Percentiles rank a stretch among this genome's conserved stretches.
phyloP scores from a whole-genome alignment of 2,888 invertebrate genomes.

The Serrognathus titanus region DNA sequence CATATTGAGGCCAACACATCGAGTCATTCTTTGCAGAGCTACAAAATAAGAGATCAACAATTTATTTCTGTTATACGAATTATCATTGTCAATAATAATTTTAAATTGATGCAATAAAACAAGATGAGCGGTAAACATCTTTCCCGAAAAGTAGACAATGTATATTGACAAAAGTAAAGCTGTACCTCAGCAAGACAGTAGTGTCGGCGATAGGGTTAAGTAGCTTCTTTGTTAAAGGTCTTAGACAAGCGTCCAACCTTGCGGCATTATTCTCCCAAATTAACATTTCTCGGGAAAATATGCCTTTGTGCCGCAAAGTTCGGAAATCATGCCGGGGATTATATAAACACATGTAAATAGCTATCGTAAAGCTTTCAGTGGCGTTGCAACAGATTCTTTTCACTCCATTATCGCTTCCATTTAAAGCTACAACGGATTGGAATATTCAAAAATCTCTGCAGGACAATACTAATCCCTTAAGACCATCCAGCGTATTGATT shows the following conservation, averaged over 20 bases:
- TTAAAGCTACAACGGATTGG: too few species aligned
- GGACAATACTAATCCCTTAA: too few species aligned
- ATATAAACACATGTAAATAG: slow-evolving; percentile 8
- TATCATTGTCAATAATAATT: background rate
- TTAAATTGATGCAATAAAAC: background rate
- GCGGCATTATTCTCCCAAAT: slow-evolving; percentile 1
- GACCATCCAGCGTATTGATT: too few species aligned
- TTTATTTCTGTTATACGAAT: slow-evolving; percentile 3
- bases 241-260: background rate
- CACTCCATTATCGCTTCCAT: too few species aligned
- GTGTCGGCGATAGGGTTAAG: background rate
- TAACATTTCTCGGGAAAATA: slow-evolving; percentile 5
- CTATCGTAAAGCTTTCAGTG: slow-evolving; percentile 8
- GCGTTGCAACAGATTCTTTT: too few species aligned
- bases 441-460: too few species aligned
- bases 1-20: too few species aligned
- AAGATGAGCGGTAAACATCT: background rate
- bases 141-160: background rate
- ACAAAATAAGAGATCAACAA: background rate
- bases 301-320: slow-evolving; percentile 3
- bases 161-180: background rate
- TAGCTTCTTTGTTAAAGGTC: slow-evolving; percentile 1
- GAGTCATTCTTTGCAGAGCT: too few species aligned
- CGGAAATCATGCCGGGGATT: slow-evolving; percentile 5
- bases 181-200: slow-evolving; percentile 6